A percentile compares a stretch with the other conserved stretches of the same genome.
Evolutionary conservation across 2,888 invertebrate species (phyloP).

Genomic region (Callinectes sapidus): DNA sequence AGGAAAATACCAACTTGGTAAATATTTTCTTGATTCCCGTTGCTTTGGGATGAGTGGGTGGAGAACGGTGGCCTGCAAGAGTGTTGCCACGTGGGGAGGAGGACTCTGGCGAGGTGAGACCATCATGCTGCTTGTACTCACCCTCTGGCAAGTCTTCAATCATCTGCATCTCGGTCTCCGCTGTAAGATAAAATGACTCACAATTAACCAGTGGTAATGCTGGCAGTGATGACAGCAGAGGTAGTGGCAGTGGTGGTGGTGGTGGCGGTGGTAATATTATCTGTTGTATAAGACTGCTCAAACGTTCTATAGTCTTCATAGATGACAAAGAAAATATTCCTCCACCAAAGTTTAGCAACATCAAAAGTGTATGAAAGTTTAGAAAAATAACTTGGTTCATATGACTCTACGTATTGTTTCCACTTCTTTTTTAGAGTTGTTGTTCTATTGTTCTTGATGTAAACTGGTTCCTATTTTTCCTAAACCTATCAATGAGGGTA

Average conservation of each 20-base stretch:
- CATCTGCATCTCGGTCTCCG: slow-evolving; percentile 67
- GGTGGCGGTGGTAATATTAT: neutral
- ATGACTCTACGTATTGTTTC: too few relatives aligned
- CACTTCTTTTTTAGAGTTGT: too few relatives aligned
- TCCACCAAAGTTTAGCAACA: neutral
- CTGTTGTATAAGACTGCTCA: neutral
- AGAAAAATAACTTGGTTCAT: too few relatives aligned
- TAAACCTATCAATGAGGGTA: neutral
- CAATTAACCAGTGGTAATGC: neutral
- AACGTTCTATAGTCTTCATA: neutral
- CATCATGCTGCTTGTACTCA: slow-evolving; percentile 53
- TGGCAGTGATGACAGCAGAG: neutral
- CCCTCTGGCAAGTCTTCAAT: slow-evolving; percentile 62
- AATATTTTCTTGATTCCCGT: slow-evolving; percentile 83
- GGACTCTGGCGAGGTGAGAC: slow-evolving; percentile 20
- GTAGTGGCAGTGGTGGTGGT: neutral
- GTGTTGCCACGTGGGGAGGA: slow-evolving; percentile 49
- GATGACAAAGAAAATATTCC: neutral
- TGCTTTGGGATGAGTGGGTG: slow-evolving; percentile 78
- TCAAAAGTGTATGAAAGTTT: too few relatives aligned
- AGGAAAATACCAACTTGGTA: slow-evolving; percentile 77
- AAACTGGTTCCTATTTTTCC: too few relatives aligned
- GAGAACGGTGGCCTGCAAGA: slow-evolving; percentile 73
- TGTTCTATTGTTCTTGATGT: too few relatives aligned
- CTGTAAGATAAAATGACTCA: slow-evolving; percentile 39